These are phyloP conservation scores for Dendrolimus houi DNA, from an alignment of 2,888 invertebrate genomes.

Conservation along the genomic window DNA sequence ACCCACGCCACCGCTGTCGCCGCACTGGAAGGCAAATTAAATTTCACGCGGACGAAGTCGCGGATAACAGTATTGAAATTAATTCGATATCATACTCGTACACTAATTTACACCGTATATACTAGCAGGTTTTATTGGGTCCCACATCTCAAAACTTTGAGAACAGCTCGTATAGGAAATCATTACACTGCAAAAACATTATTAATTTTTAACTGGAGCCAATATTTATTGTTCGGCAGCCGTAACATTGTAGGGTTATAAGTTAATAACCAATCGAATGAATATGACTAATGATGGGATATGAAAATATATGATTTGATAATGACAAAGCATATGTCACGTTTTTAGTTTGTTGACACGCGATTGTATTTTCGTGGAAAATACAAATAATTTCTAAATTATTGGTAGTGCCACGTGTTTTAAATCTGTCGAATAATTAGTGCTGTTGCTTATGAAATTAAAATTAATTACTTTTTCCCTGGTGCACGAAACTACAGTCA, in stretches of 20 bases:
- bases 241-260: not conserved
- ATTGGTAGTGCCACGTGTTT: not conserved
- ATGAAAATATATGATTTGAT: not conserved
- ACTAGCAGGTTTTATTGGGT: too few relatives aligned
- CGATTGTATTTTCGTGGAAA: not conserved
- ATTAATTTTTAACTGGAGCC: constrained; percentile 12
- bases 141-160: not conserved
- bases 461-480: too few relatives aligned
- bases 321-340: not conserved
- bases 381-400: not conserved
- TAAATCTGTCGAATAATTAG: too few relatives aligned
- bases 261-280: not conserved
- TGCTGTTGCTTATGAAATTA: too few relatives aligned
- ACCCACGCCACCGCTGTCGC: too few relatives aligned
- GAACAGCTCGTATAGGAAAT: constrained; percentile 18
- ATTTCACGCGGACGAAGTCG: too few relatives aligned
- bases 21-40: too few relatives aligned
- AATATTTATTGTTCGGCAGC: not conserved
- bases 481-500: too few relatives aligned
- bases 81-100: too few relatives aligned
- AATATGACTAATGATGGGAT: not conserved
- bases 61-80: too few relatives aligned
- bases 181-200: constrained; percentile 19
- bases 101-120: too few relatives aligned
- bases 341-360: not conserved